Percentiles rank a stretch among this genome's conserved stretches.
Evolutionary conservation across 2,797 vertebrate species (phyloP).

Genomic region (Poeciliopsis presidionis): DNA sequence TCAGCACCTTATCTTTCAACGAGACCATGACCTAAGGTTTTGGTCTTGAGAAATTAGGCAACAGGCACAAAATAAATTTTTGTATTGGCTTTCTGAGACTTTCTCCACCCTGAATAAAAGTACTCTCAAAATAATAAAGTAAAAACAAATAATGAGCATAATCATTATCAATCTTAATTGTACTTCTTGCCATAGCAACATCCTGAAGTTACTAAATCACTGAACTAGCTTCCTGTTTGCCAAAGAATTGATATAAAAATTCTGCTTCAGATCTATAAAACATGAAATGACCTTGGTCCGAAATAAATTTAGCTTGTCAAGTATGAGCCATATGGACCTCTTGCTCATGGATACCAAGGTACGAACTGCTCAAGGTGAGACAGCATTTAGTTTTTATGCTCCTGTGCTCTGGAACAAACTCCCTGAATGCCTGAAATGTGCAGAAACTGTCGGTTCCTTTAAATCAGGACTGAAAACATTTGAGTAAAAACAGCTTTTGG

Average conservation of each 20-base stretch:
- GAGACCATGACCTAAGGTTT: neutral
- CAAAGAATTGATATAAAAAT: neutral
- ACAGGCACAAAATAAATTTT: neutral
- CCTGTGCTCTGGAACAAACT: neutral
- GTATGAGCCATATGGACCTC: neutral
- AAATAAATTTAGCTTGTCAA: neutral
- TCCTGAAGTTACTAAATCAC: neutral
- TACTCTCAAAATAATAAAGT: too few species aligned
- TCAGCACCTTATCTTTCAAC: neutral
- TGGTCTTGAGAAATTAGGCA: neutral
- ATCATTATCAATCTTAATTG: neutral
- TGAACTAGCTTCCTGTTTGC: slow-evolving; percentile 23
- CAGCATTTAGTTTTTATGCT: neutral
- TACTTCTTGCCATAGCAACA: neutral
- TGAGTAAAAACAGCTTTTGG: neutral
- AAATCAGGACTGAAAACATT: too few species aligned
- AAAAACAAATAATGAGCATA: too few species aligned
- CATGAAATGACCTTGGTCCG: neutral
- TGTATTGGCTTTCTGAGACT: neutral
- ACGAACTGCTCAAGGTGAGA: neutral
- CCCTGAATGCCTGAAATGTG: neutral
- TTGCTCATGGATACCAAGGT: neutral
- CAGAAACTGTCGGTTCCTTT: neutral
- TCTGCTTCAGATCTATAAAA: neutral
- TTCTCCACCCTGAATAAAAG: too few species aligned